Conservation (phyloP, 2,888 invertebrate genomes). For the Sinotaia quadrata region DNA sequence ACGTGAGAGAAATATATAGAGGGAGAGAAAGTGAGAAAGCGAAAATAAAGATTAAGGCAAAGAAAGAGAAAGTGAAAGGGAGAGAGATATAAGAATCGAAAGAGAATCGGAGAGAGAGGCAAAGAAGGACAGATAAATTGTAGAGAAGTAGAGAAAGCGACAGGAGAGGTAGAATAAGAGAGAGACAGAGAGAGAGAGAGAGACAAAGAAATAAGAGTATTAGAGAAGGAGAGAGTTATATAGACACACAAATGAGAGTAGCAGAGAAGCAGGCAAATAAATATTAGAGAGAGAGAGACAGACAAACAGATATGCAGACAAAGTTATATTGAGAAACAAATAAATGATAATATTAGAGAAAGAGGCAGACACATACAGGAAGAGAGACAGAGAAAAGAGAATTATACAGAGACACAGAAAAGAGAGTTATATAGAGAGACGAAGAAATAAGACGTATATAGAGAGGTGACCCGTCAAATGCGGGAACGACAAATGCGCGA, state of each 20-base stretch:
- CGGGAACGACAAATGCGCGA: no score
- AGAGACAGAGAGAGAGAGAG: not conserved
- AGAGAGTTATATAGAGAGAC: no score
- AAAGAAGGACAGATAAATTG: not conserved
- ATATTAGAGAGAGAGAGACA: not conserved
- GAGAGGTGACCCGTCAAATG: no score
- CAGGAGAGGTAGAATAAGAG: not conserved
- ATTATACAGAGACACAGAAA: no score
- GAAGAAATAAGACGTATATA: no score
- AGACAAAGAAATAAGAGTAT: not conserved
- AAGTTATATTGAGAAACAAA: not conserved
- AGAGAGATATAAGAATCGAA: conserved; percentile 11
- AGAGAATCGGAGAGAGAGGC: conserved; percentile 2
- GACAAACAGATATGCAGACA: not conserved
- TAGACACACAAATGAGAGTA: not conserved
- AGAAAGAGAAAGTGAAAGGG: not conserved
- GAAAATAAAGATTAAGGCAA: not conserved
- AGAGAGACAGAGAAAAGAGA: not conserved
- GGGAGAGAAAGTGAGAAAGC: not conserved
- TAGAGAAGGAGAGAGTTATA: not conserved
- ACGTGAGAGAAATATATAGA: not conserved
- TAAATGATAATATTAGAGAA: not conserved
- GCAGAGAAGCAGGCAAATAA: not conserved
- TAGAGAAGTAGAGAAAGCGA: not conserved
- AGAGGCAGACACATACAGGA: not conserved